Evolutionary conservation across 2,888 invertebrate species (phyloP), one percentile per base, ranked within the genome.

Genomic region (Myathropa florea): DNA sequence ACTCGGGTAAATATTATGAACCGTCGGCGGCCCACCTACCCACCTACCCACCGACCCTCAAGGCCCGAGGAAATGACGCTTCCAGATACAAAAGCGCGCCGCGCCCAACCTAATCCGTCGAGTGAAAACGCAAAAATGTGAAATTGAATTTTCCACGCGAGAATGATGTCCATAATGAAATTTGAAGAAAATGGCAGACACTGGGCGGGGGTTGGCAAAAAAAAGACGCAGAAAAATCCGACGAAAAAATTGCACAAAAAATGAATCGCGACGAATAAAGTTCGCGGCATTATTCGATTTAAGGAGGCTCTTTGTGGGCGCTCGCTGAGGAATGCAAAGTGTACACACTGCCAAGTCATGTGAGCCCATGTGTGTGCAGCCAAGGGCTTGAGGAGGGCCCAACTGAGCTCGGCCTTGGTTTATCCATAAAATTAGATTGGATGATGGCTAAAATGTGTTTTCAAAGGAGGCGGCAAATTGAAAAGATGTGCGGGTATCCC

Each of bases 371-470:
- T 85, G 64, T 28, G 18, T 28, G 59, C 75, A 57, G 57, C 28
- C 26, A 28, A 53, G 68, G 55, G 24, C 46, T 24, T 71, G 60
- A 57, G 36, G 63, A 14, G 55, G 53, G 68, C 81, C 68, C 30
- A 70, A 75, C 78, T 75, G 57, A 30, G 26, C 57, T 57, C 55
- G 65, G 6, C 7, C 18, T 18, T 70, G 71, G 70, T 78, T 83
- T 83, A 83, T 86, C 78, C 82, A 86, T 83, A 79, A 79, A 86
- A 86, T 86, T 86, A 83, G 83, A 86, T 86, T 86, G 86, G 78
- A 86, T 86, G 86, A 81, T 81, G 75, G 64, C 28, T 81, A 39
- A 64, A 81, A 75, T 86, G 83, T 78, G 78, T 71, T 79, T 79
- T 64, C 23, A 83, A 78, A 75, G 83, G 78, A 82, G 83, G 83